Percentiles rank a stretch among this genome's conserved stretches.
These are phyloP conservation scores for Hycleus cichorii DNA, from an alignment of 1,140 invertebrate species.

Conservation along the genomic window DNA sequence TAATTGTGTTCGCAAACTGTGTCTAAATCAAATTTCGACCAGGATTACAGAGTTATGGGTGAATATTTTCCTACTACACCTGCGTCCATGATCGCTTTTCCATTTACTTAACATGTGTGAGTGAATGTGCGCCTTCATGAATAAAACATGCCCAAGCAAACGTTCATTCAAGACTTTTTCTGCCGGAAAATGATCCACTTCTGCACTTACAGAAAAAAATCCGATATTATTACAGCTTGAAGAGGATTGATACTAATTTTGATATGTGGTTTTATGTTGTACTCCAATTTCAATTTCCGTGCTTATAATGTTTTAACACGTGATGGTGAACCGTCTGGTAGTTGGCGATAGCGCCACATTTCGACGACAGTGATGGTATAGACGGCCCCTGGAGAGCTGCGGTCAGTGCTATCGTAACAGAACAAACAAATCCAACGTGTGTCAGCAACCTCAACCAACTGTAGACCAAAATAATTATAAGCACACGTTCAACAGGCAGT, in stretches of 20 bases:
- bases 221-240: too few species aligned
- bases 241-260: too few species aligned
- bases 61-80: conserved; percentile 31
- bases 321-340: conserved; percentile 4
- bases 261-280: too few species aligned
- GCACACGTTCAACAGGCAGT: conserved; percentile 12
- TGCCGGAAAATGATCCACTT: too few species aligned
- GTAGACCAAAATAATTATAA: conserved; percentile 11
- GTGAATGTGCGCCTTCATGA: conserved; percentile 29
- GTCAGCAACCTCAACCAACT: conserved; percentile 9
- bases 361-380: conserved; percentile 10
- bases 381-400: conserved; percentile 6
- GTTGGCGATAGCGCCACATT: conserved; percentile 8
- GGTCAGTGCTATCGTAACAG: conserved; percentile 8
- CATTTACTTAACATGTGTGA: conserved; percentile 32
- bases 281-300: too few species aligned
- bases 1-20: conserved; percentile 29
- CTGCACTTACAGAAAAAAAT: too few species aligned
- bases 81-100: conserved; percentile 31
- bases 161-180: too few species aligned
- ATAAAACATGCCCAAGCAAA: conserved; percentile 21
- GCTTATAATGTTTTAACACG: neutral
- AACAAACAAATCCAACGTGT: conserved; percentile 15
- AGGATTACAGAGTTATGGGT: conserved; percentile 31
- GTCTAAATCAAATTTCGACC: conserved; percentile 30